Conservation (phyloP, 2,797 vertebrate genomes). For the Characodon lateralis region DNA sequence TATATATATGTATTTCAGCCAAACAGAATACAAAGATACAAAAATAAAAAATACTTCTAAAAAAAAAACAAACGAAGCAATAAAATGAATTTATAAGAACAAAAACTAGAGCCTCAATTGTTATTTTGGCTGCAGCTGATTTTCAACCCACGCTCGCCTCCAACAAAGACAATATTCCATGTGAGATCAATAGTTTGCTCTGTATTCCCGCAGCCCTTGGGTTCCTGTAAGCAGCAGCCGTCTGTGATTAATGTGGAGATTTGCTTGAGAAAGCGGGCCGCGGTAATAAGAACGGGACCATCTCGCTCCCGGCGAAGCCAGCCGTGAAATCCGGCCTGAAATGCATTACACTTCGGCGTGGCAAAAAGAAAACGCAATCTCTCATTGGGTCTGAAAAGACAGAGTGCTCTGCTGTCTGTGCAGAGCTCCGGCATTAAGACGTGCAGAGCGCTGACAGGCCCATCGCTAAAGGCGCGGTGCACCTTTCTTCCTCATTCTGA, state of each 20-base stretch:
- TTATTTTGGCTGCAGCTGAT: background rate
- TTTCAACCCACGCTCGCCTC: background rate
- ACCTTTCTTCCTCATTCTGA: slow-evolving; percentile 7
- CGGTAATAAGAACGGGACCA: slow-evolving; percentile 89
- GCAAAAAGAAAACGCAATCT: slow-evolving; percentile 90
- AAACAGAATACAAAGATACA: no score
- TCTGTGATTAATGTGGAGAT: slow-evolving; percentile 95
- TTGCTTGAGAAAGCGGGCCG: slow-evolving; percentile 90
- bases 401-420: slow-evolving; percentile 72
- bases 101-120: background rate
- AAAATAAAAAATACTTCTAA: no score
- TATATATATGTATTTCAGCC: no score
- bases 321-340: slow-evolving; percentile 93
- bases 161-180: slow-evolving; percentile 1
- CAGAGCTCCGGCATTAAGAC: slow-evolving; percentile 88
- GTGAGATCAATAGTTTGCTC: slow-evolving; percentile 38
- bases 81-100: background rate
- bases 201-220: slow-evolving; percentile 68
- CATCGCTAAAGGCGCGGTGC: slow-evolving; percentile 37
- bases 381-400: slow-evolving; percentile 82
- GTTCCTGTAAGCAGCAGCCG: slow-evolving; percentile 74
- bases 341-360: slow-evolving; percentile 94
- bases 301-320: slow-evolving; percentile 87
- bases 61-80: no score
- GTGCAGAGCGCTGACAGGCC: slow-evolving; percentile 84